Conservation (phyloP, 2,888 invertebrate genomes). For the Ophion costatus region DNA sequence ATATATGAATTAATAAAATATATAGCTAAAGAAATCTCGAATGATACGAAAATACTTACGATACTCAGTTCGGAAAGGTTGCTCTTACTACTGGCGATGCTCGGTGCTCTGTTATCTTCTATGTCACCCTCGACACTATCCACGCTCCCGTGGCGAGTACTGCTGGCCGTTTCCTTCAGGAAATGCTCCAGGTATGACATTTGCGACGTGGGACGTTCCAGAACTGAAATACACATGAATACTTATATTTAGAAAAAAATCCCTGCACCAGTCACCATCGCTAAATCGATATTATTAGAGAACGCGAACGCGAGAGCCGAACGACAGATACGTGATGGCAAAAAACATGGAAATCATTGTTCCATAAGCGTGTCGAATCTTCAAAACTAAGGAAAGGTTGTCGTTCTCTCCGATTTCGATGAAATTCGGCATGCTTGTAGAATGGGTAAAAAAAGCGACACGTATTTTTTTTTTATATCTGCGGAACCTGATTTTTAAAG, state of each 20-base stretch:
- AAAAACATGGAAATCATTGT: not conserved
- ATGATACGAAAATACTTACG: slow-evolving; percentile 84
- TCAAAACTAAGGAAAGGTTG: no score
- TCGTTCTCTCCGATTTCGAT: no score
- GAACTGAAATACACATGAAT: slow-evolving; percentile 86
- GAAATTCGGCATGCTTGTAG: no score
- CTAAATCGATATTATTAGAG: not conserved
- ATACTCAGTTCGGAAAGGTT: slow-evolving; percentile 93
- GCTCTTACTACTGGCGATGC: slow-evolving; percentile 92
- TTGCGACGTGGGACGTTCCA: slow-evolving; percentile 95
- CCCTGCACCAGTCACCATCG: not conserved
- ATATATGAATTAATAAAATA: not conserved
- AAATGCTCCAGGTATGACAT: slow-evolving; percentile 96
- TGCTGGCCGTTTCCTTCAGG: slow-evolving; percentile 89
- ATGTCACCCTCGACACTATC: slow-evolving; percentile 90
- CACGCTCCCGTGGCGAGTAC: slow-evolving; percentile 84
- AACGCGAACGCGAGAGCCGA: slow-evolving; percentile 41
- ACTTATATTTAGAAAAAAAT: not conserved
- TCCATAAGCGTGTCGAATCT: no score
- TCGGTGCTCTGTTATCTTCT: slow-evolving; percentile 91
- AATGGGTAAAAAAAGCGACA: no score
- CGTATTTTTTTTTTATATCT: no score
- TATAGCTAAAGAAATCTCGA: not conserved
- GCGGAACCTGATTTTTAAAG: no score
- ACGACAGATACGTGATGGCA: not conserved